These are phyloP conservation scores for Drosophila santomea DNA, from an alignment of 1,140 invertebrate species.

Conservation along the genomic window DNA sequence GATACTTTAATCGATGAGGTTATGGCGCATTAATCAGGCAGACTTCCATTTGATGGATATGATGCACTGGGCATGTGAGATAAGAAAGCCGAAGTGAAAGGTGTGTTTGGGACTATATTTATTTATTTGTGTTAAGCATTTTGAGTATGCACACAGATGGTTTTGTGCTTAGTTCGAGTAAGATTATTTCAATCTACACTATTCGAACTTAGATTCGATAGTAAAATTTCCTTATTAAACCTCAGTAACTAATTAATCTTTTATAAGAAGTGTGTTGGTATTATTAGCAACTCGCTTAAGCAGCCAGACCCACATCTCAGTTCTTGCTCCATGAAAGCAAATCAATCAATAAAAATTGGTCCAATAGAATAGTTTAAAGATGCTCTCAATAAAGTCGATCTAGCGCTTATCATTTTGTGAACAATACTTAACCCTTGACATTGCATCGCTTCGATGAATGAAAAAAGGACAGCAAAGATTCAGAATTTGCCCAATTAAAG, in stretches of 20 bases:
- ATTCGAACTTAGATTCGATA: no score
- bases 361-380: constrained; percentile 30
- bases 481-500: constrained; percentile 40
- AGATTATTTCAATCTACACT: no score
- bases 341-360: constrained; percentile 26
- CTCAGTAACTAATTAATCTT: no score
- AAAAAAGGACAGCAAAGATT: not conserved
- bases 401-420: constrained; percentile 52
- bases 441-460: constrained; percentile 24
- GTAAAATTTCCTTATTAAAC: no score
- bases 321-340: not conserved
- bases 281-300: no score
- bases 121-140: no score
- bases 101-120: not conserved
- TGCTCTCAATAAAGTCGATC: constrained; percentile 12
- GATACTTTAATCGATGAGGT: constrained; percentile 18
- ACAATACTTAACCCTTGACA: constrained; percentile 54
- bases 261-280: no score
- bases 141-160: no score
- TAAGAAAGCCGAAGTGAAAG: constrained; percentile 21
- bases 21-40: constrained; percentile 25
- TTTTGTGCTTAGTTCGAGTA: no score
- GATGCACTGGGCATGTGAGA: constrained; percentile 55
- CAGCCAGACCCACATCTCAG: constrained; percentile 1
- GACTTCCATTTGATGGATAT: constrained; percentile 61